Conservation (phyloP, 2,797 vertebrate species). For the Cossypha polioptera region DNA sequence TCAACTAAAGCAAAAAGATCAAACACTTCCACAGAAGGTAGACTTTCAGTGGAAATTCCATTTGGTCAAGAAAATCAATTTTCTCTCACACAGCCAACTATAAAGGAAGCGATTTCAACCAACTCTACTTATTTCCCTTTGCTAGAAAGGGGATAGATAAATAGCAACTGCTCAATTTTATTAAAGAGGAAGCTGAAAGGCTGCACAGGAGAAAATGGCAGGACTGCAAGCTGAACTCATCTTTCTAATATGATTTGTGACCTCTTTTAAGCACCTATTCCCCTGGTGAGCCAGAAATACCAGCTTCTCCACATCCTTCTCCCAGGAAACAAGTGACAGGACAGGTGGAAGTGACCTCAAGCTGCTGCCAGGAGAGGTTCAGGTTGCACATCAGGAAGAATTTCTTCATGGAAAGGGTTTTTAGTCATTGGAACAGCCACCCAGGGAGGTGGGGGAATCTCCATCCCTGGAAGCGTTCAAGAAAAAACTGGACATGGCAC, state of each 20-base stretch:
- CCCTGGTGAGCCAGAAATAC: neutral
- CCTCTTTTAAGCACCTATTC: neutral
- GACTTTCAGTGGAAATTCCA: neutral
- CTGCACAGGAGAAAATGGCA: neutral
- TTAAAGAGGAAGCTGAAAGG: neutral
- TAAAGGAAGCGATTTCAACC: neutral
- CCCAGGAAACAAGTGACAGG: neutral
- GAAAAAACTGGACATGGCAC: rapidly evolving
- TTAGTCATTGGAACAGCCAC: neutral
- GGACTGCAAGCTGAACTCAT: neutral
- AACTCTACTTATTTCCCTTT: neutral
- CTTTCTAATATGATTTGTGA: neutral
- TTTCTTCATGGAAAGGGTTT: neutral
- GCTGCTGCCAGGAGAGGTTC: neutral
- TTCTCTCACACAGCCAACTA: neutral
- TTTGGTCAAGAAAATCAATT: neutral
- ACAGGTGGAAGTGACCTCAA: neutral
- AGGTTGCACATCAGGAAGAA: neutral
- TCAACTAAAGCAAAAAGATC: neutral
- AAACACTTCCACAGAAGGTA: neutral
- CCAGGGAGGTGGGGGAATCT: neutral
- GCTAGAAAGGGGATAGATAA: neutral
- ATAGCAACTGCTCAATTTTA: neutral
- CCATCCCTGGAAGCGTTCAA: neutral
- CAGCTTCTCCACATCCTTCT: neutral